A percentile compares a stretch with the other conserved stretches of the same genome.
Evolutionary conservation across 2,113 vertebrate genomes (phyloP).

Genomic region (Meles meles): DNA sequence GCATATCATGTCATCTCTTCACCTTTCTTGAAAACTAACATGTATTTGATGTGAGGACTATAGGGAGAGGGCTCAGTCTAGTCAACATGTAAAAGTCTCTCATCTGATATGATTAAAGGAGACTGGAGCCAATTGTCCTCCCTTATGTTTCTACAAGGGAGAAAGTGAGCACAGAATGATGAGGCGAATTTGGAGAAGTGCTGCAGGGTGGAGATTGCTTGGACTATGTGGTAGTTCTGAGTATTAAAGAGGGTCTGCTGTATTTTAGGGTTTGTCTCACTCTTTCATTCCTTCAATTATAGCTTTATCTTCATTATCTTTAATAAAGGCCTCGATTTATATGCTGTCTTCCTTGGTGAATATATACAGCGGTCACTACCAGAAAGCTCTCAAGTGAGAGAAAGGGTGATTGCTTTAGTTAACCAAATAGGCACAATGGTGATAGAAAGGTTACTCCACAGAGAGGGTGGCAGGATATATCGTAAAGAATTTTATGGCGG

Average conservation of each 20-base stretch:
- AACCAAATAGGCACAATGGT: neutral
- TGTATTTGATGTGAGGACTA: neutral
- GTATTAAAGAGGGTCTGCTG: neutral
- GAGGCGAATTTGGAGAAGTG: neutral
- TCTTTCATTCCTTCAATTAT: neutral
- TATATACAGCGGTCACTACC: neutral
- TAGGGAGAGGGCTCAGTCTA: neutral
- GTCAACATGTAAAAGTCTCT: neutral
- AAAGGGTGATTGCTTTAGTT: neutral
- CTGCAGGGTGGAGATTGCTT: neutral
- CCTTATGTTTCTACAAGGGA: neutral
- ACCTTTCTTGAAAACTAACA: conserved; percentile 40
- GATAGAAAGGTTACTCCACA: conserved; percentile 10
- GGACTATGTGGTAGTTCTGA: neutral
- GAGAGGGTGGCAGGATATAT: neutral
- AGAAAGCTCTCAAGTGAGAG: neutral
- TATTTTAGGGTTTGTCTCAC: neutral
- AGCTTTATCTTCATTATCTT: neutral
- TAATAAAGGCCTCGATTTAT: conserved; percentile 4
- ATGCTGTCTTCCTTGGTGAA: neutral
- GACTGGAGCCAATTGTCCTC: neutral
- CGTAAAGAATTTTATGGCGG: neutral
- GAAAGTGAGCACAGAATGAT: neutral
- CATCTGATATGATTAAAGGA: neutral
- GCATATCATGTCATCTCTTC: conserved; percentile 32